Conservation (phyloP, 2,888 invertebrate species). For the Protula sp. region DNA sequence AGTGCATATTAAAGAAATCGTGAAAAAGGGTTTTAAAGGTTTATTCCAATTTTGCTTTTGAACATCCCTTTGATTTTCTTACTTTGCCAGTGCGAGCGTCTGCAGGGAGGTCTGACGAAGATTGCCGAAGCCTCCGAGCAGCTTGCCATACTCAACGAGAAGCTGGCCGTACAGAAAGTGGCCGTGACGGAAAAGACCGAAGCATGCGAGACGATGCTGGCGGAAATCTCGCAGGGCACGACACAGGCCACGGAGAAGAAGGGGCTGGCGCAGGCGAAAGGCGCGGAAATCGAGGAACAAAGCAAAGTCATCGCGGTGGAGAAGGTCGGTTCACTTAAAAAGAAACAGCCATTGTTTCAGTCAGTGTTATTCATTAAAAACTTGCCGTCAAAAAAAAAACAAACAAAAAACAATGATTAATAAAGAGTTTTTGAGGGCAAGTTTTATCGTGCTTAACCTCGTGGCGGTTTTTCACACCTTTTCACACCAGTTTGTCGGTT, state of each 20-base stretch:
- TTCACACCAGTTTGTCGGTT: too few relatives aligned
- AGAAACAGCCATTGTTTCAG: too few relatives aligned
- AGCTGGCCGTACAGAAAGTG: conserved; percentile 75
- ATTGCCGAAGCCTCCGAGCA: conserved; percentile 82
- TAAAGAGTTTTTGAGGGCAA: too few relatives aligned
- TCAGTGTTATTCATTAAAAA: too few relatives aligned
- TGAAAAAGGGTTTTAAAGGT: too few relatives aligned
- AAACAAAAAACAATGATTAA: too few relatives aligned
- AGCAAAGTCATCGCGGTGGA: conserved; percentile 73
- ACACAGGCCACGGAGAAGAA: conserved; percentile 69
- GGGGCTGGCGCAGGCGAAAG: conserved; percentile 71
- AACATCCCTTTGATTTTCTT: too few relatives aligned
- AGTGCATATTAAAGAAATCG: too few relatives aligned
- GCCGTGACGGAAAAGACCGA: conserved; percentile 75
- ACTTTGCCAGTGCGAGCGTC: conserved; percentile 62
- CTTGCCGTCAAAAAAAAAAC: too few relatives aligned
- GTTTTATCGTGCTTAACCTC: too few relatives aligned
- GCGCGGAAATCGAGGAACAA: conserved; percentile 76
- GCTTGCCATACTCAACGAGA: conserved; percentile 71
- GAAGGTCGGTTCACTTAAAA: conserved; percentile 58
- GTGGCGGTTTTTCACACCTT: too few relatives aligned
- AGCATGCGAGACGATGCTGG: conserved; percentile 73
- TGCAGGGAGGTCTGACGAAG: conserved; percentile 70
- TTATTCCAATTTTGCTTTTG: too few relatives aligned
- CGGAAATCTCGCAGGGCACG: conserved; percentile 65